Conservation (phyloP, 2,888 invertebrate species). For the Macrosiphum euphorbiae region DNA sequence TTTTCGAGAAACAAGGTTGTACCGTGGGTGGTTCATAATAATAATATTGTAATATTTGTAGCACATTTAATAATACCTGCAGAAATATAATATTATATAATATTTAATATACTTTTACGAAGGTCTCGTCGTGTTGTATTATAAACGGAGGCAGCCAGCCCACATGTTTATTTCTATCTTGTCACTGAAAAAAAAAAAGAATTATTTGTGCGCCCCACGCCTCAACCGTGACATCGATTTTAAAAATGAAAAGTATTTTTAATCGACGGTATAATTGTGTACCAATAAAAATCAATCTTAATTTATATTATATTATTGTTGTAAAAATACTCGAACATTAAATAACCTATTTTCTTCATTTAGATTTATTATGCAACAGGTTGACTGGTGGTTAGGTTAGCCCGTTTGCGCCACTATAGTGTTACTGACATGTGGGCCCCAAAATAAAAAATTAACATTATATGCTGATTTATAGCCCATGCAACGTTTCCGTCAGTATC, state of each 20-base stretch:
- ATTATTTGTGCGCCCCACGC: not conserved
- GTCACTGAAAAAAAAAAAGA: not conserved
- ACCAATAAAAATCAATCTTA: not conserved
- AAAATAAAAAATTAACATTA: not conserved
- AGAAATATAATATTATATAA: not conserved
- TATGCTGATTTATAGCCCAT: not conserved
- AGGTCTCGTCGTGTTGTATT: not conserved
- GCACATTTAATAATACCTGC: not conserved
- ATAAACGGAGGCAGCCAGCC: not conserved
- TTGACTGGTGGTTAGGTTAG: not conserved
- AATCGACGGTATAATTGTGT: not conserved
- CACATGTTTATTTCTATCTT: not conserved
- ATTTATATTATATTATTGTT: not conserved
- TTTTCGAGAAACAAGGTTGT: not conserved
- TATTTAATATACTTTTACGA: not conserved
- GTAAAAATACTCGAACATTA: not conserved
- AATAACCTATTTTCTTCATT: not conserved
- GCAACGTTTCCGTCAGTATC: not conserved
- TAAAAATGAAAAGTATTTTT: not conserved
- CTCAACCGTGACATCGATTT: not conserved
- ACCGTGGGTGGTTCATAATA: not conserved
- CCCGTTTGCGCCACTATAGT: not conserved
- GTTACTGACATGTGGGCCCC: not conserved
- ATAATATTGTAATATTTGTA: not conserved
- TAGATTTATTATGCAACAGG: not conserved